These are phyloP conservation scores for Eupithecia vulgata DNA, from an alignment of 2,888 invertebrate species.

Conservation along the genomic window DNA sequence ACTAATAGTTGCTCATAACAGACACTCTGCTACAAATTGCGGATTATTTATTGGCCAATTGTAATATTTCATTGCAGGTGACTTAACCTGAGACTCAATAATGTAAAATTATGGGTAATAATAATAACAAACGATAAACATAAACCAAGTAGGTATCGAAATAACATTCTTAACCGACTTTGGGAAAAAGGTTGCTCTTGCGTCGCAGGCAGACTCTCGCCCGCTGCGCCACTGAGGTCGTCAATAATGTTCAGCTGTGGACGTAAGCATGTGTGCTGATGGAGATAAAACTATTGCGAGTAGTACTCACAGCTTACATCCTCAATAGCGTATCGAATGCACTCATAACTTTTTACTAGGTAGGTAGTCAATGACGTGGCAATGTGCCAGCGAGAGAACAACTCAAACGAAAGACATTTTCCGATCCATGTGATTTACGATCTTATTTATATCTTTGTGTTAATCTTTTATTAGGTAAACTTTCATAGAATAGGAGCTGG, in stretches of 20 bases:
- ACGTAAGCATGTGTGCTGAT: too few species aligned
- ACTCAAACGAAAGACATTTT: conserved; percentile 30
- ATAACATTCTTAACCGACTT: background rate
- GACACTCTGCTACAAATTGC: background rate
- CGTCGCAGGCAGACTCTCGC: too few species aligned
- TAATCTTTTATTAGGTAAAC: conserved; percentile 11
- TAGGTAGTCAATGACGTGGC: conserved; percentile 30
- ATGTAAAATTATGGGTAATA: background rate
- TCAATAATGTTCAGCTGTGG: too few species aligned
- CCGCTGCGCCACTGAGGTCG: too few species aligned
- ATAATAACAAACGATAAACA: background rate
- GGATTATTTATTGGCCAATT: background rate
- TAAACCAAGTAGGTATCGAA: background rate
- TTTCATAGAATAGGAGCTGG: background rate
- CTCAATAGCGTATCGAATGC: conserved; percentile 15
- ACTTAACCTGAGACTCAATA: background rate
- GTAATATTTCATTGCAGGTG: background rate
- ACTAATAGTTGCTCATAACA: background rate
- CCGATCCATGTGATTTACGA: conserved; percentile 28
- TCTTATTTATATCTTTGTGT: conserved; percentile 25
- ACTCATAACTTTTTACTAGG: conserved; percentile 6
- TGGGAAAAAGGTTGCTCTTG: too few species aligned
- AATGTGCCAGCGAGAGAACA: conserved; percentile 25
- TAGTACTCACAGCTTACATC: conserved; percentile 5
- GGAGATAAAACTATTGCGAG: background rate